Conservation (phyloP, 2,797 vertebrate genomes). For the Argyrosomus regius region DNA sequence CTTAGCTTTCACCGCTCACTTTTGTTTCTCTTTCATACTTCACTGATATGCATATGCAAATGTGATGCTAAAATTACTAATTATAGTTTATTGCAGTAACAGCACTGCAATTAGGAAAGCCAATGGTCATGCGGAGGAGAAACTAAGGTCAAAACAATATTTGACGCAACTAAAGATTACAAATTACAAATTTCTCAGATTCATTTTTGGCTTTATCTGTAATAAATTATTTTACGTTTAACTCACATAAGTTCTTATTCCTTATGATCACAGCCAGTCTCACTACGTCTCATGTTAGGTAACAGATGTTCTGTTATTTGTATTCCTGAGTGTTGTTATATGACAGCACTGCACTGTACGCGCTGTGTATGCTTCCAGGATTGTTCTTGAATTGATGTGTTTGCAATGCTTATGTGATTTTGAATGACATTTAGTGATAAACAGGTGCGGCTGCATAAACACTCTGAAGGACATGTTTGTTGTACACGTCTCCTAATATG, state of each 20-base stretch:
- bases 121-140: conserved; percentile 15
- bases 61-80: conserved; percentile 57
- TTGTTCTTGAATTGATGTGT: conserved; percentile 21
- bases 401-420: conserved; percentile 45
- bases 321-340: neutral
- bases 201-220: neutral
- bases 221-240: neutral
- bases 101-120: conserved; percentile 20
- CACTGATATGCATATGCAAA: conserved; percentile 62
- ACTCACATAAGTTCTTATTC: neutral
- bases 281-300: neutral
- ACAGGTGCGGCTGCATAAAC: conserved; percentile 29
- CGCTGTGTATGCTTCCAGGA: neutral
- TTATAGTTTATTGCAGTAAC: conserved; percentile 47
- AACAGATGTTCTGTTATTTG: neutral
- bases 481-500: conserved; percentile 26
- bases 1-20: neutral
- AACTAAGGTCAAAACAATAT: conserved; percentile 31
- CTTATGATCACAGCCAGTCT: neutral
- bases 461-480: conserved; percentile 45
- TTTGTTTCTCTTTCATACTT: conserved; percentile 3
- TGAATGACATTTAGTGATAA: conserved; percentile 29
- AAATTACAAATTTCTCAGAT: neutral
- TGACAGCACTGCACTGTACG: neutral
- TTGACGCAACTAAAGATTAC: neutral